A percentile compares a stretch with the other conserved stretches of the same genome.
Evolutionary conservation across 2,797 vertebrate genomes (phyloP).

Genomic region (Bradypodion pumilum): DNA sequence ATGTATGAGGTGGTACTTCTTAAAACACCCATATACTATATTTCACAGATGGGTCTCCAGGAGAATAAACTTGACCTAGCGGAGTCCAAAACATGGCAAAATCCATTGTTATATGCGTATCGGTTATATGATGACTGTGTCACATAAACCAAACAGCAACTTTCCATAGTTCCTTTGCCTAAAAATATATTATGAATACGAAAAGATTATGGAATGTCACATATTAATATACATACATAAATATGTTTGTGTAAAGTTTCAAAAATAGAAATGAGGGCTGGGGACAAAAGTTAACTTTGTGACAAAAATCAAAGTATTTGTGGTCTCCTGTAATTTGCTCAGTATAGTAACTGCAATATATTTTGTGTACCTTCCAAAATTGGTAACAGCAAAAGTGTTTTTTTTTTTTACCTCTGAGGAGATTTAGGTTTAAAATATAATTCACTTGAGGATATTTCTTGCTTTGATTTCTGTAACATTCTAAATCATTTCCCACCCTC

Average conservation of each 20-base stretch:
- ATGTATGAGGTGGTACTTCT: neutral
- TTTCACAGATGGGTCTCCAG: neutral
- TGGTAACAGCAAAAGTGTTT: neutral
- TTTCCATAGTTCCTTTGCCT: fast-evolving
- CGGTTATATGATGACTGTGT: neutral
- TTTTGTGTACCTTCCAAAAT: neutral
- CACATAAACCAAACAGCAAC: neutral
- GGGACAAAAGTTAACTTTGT: neutral
- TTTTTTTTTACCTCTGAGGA: no score
- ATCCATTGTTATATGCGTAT: neutral
- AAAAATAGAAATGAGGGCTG: neutral
- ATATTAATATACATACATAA: neutral
- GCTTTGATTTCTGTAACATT: neutral
- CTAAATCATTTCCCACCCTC: neutral
- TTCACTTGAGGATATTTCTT: conserved; percentile 10
- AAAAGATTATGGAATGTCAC: neutral
- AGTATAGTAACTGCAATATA: neutral
- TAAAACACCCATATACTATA: neutral
- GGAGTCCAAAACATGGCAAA: neutral
- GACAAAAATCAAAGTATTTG: neutral
- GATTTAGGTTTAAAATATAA: no score
- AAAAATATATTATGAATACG: no score
- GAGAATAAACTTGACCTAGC: neutral
- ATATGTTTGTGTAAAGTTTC: neutral
- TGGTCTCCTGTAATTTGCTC: neutral